Conservation (phyloP, 2,888 invertebrate species). For the Parnassius apollo region DNA sequence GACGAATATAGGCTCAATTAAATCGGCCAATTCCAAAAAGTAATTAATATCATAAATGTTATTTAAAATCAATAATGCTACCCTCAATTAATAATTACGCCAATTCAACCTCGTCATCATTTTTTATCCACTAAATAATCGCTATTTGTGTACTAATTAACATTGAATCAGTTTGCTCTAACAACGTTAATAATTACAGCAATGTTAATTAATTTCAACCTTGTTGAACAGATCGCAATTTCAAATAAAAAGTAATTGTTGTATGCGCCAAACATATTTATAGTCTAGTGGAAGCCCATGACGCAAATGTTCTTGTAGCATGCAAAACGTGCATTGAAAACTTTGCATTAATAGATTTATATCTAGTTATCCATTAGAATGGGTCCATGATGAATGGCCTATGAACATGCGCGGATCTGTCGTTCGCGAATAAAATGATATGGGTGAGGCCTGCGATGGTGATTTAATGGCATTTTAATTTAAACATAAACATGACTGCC, state of each 20-base stretch:
- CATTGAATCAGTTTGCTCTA: slow-evolving; percentile 12
- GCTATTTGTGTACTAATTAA: slow-evolving; percentile 23
- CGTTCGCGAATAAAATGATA: slow-evolving; percentile 17
- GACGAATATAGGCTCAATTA: no score
- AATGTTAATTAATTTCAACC: slow-evolving; percentile 19
- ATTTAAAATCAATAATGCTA: no score
- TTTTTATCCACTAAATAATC: slow-evolving; percentile 14
- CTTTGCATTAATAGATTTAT: slow-evolving; percentile 76
- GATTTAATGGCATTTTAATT: slow-evolving; percentile 11
- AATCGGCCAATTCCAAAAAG: no score
- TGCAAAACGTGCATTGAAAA: slow-evolving; percentile 75
- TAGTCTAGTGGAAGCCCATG: slow-evolving; percentile 31
- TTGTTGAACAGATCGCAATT: slow-evolving; percentile 20
- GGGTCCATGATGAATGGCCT: slow-evolving; percentile 58
- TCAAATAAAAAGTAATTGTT: slow-evolving; percentile 23
- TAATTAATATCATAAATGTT: no score
- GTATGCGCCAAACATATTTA: slow-evolving; percentile 32
- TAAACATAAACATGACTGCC: no score
- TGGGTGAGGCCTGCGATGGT: slow-evolving; percentile 12
- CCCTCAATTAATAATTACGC: background rate
- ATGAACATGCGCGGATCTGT: slow-evolving; percentile 50
- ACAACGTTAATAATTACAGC: slow-evolving; percentile 13
- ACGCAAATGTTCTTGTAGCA: slow-evolving; percentile 53
- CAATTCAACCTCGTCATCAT: background rate
- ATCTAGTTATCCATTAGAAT: slow-evolving; percentile 66